Conservation (phyloP, 2,797 vertebrate genomes). For the Gephyroberyx darwinii region DNA sequence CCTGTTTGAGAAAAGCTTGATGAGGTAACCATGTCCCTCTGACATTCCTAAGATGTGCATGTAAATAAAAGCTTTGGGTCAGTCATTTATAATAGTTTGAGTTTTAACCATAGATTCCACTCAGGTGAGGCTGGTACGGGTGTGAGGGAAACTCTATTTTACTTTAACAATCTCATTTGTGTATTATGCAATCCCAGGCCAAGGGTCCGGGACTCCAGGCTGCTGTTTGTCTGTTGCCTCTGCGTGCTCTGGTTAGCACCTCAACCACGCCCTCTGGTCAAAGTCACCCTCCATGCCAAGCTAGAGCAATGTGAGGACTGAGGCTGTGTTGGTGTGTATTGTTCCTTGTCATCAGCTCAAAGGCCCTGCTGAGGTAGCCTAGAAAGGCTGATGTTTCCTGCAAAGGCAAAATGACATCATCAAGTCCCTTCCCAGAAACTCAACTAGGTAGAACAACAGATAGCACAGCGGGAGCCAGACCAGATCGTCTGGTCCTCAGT, state of each 20-base stretch:
- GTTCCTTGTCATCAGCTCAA: constrained; percentile 36
- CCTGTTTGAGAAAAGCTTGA: neutral
- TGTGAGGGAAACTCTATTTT: constrained; percentile 37
- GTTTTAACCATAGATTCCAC: constrained; percentile 1
- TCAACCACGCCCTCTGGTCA: constrained; percentile 78
- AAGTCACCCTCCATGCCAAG: constrained; percentile 65
- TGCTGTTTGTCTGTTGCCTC: constrained; percentile 43
- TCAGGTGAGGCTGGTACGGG: constrained; percentile 1
- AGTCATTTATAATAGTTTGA: constrained; percentile 11
- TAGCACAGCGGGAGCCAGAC: constrained; percentile 26
- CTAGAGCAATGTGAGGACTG: constrained; percentile 38
- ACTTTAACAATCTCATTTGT: constrained; percentile 46
- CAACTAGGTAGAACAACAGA: constrained; percentile 33
- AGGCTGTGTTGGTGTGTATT: constrained; percentile 27
- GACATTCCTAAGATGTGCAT: constrained; percentile 6
- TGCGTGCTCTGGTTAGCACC: constrained; percentile 54
- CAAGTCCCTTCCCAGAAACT: constrained; percentile 46
- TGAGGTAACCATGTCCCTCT: neutral
- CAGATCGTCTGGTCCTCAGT: constrained; percentile 45
- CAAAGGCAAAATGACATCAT: constrained; percentile 66
- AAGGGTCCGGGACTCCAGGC: constrained; percentile 32
- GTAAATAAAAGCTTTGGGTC: constrained; percentile 24
- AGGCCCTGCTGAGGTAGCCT: constrained; percentile 39
- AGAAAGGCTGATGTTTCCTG: constrained; percentile 49
- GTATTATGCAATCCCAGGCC: constrained; percentile 59